phyloP scores from a whole-genome alignment of 2,797 vertebrate genomes.

The Poeciliopsis gracilis region DNA sequence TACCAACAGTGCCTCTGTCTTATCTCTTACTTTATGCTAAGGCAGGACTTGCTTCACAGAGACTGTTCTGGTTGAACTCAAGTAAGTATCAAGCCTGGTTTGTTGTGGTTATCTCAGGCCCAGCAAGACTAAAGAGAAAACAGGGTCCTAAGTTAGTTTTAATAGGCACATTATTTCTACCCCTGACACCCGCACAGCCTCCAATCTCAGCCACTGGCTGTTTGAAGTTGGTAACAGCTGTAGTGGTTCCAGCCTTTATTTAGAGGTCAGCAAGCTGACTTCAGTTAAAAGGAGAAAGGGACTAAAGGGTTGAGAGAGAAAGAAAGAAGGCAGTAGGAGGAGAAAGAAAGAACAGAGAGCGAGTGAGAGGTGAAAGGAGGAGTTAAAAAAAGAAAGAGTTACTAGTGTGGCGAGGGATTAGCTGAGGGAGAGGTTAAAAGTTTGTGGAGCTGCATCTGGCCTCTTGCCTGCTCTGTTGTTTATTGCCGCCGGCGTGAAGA shows the following conservation, averaged over 20 bases:
- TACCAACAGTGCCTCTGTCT: slow-evolving; percentile 63
- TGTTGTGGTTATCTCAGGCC: slow-evolving; percentile 71
- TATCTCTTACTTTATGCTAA: slow-evolving; percentile 37
- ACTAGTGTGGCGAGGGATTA: slow-evolving; percentile 80
- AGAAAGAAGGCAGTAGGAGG: slow-evolving; percentile 66
- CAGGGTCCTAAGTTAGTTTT: slow-evolving; percentile 81
- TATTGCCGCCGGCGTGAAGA: slow-evolving; percentile 83
- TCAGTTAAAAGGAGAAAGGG: slow-evolving; percentile 81
- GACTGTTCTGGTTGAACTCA: slow-evolving; percentile 48
- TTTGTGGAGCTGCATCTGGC: slow-evolving; percentile 85
- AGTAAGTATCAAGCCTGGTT: slow-evolving; percentile 52
- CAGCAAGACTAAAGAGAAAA: slow-evolving; percentile 74
- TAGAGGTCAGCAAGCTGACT: slow-evolving; percentile 85
- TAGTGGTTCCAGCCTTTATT: slow-evolving; percentile 83
- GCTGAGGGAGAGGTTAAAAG: slow-evolving; percentile 84
- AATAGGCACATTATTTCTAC: slow-evolving; percentile 81
- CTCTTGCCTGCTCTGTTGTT: slow-evolving; percentile 85
- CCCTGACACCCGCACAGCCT: slow-evolving; percentile 69
- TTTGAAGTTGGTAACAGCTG: slow-evolving; percentile 86
- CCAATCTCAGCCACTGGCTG: slow-evolving; percentile 70
- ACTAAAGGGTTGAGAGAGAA: slow-evolving; percentile 59
- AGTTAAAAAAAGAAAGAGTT: slow-evolving; percentile 78
- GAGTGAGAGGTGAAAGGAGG: slow-evolving; percentile 75
- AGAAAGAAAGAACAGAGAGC: slow-evolving; percentile 67
- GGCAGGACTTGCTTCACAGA: slow-evolving; percentile 34